Evolutionary conservation across 1,140 invertebrate species (phyloP).

Genomic region (Drosophila saltans): DNA sequence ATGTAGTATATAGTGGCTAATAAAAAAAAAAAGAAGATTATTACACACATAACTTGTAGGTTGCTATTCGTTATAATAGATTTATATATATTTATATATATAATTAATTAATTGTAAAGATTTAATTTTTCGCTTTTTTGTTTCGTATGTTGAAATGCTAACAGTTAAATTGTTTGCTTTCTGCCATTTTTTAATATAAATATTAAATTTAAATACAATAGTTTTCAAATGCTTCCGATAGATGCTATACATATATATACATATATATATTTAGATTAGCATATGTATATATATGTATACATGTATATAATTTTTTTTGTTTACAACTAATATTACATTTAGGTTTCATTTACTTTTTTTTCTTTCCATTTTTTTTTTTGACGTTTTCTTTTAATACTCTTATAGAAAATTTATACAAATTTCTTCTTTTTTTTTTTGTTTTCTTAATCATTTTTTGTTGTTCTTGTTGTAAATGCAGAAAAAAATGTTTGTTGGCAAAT

Average conservation of each 20-base stretch:
- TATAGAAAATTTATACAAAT: conserved; percentile 70
- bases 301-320: conserved; percentile 34
- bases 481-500: conserved; percentile 65
- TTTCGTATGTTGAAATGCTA: conserved; percentile 75
- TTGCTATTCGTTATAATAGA: conserved; percentile 63
- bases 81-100: conserved; percentile 72
- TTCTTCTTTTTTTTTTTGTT: conserved; percentile 52
- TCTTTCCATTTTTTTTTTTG: conserved; percentile 25
- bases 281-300: conserved; percentile 4
- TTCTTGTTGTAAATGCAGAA: conserved; percentile 62
- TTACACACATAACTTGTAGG: conserved; percentile 75
- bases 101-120: conserved; percentile 47
- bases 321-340: conserved; percentile 70
- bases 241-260: conserved; percentile 4
- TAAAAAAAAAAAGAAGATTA: conserved; percentile 23
- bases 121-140: conserved; percentile 57
- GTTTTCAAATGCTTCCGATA: conserved; percentile 35
- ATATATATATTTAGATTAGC: conserved; percentile 10
- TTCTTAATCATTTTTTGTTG: neutral
- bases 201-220: conserved; percentile 79
- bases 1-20: neutral
- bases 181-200: conserved; percentile 58
- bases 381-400: conserved; percentile 67
- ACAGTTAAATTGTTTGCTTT: conserved; percentile 76
- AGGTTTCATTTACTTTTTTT: conserved; percentile 72